A percentile compares a stretch with the other conserved stretches of the same genome.
phyloP scores from a whole-genome alignment of 1,140 invertebrate species.

The Harlomillsia oculata region DNA sequence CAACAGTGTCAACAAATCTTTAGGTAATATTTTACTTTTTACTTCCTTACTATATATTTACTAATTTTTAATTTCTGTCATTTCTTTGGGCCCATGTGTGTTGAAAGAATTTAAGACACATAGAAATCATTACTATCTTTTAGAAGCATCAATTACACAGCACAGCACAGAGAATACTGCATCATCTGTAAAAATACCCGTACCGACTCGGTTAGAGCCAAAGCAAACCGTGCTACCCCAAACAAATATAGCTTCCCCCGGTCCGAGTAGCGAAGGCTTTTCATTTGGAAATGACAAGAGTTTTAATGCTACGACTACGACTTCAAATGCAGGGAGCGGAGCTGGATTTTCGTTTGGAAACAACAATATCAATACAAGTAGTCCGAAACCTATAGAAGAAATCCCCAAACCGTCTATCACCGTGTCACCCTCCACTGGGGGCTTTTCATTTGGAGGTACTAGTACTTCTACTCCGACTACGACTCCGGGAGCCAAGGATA shows the following conservation, averaged over 20 bases:
- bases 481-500: no score
- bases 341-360: not conserved
- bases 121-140: no score
- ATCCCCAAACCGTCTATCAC: no score
- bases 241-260: not conserved
- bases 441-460: not conserved
- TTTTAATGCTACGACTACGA: not conserved
- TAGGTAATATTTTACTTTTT: no score
- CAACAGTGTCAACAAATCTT: no score
- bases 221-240: not conserved
- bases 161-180: not conserved
- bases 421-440: not conserved
- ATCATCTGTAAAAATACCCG: not conserved
- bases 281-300: slow-evolving; percentile 5
- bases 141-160: no score
- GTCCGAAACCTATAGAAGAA: no score
- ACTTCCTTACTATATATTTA: no score
- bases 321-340: not conserved
- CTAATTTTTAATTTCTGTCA: no score
- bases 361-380: not conserved
- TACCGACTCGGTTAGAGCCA: not conserved
- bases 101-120: no score
- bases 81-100: no score
- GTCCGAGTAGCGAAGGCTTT: not conserved
- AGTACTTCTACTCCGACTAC: no score